phyloP scores from a whole-genome alignment of 30 jellyfish, hydroid and myxozoan genomes.

The Aurelia coerulea region DNA sequence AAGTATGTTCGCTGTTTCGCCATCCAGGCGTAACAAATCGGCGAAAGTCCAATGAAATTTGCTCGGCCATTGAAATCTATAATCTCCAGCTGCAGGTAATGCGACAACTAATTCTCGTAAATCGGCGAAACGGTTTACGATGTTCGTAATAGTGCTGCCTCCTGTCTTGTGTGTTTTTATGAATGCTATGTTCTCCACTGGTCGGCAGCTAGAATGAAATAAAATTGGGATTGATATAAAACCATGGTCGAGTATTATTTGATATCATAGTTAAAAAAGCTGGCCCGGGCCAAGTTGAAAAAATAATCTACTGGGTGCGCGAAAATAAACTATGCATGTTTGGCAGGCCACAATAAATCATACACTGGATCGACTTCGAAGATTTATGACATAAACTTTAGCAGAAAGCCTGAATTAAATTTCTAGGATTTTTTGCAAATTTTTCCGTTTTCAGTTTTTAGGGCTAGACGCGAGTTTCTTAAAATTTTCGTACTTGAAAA shows the following conservation, averaged over 20 bases:
- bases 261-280: not conserved
- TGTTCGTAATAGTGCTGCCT: slow-evolving; percentile 94
- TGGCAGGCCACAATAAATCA: no score
- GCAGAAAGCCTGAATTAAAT: no score
- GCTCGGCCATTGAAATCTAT: slow-evolving; percentile 91
- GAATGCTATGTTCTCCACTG: slow-evolving; percentile 67
- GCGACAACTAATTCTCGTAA: slow-evolving; percentile 86
- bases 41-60: slow-evolving; percentile 94
- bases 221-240: not conserved
- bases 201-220: slow-evolving; percentile 68
- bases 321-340: no score
- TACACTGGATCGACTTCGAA: no score
- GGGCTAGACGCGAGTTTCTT: no score
- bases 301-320: no score
- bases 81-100: slow-evolving; percentile 79
- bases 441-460: no score
- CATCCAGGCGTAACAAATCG: slow-evolving; percentile 89
- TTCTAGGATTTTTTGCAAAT: no score
- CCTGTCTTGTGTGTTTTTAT: slow-evolving; percentile 96
- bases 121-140: slow-evolving; percentile 92
- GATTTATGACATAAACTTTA: no score
- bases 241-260: not conserved
- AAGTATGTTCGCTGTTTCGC: slow-evolving; percentile 90
- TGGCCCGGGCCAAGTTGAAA: no score
- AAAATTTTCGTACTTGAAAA: no score